Conservation (phyloP, 2,113 vertebrate genomes). For the Campylorhamphus procurvoides region DNA sequence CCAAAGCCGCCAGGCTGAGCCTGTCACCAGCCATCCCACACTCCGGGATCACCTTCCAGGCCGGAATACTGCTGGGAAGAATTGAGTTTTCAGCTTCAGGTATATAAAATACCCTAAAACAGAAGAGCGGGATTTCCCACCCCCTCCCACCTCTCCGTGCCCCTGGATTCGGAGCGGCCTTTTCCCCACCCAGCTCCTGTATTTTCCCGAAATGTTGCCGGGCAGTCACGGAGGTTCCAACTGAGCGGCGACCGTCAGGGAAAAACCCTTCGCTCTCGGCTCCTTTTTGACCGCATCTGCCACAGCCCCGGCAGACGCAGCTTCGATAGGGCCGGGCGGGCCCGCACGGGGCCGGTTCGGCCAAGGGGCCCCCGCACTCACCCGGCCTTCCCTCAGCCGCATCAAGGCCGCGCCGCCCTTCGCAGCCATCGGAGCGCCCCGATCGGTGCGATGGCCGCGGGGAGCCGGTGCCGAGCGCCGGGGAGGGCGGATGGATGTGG, state of each 20-base stretch:
- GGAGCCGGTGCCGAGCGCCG: fast-evolving
- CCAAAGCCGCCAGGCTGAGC: fast-evolving
- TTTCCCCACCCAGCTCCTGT: neutral
- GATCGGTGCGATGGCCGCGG: neutral
- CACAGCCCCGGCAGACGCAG: constrained; percentile 39
- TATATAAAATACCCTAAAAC: fast-evolving
- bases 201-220: constrained; percentile 61
- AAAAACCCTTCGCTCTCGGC: constrained; percentile 53
- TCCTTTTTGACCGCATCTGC: constrained; percentile 68
- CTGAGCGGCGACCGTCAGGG: constrained; percentile 70
- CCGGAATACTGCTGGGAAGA: neutral
- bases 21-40: fast-evolving
- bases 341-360: neutral
- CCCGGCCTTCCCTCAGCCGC: neutral
- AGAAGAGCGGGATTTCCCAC: fast-evolving
- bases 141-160: fast-evolving
- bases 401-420: neutral
- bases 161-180: too few species aligned
- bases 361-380: neutral
- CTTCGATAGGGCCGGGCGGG: constrained; percentile 65
- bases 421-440: neutral
- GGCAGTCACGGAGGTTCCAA: neutral
- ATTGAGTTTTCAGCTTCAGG: fast-evolving
- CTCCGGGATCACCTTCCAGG: fast-evolving
- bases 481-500: too few species aligned